phyloP scores from a whole-genome alignment of 2,888 invertebrate species.

The Amphipoea lucens region DNA sequence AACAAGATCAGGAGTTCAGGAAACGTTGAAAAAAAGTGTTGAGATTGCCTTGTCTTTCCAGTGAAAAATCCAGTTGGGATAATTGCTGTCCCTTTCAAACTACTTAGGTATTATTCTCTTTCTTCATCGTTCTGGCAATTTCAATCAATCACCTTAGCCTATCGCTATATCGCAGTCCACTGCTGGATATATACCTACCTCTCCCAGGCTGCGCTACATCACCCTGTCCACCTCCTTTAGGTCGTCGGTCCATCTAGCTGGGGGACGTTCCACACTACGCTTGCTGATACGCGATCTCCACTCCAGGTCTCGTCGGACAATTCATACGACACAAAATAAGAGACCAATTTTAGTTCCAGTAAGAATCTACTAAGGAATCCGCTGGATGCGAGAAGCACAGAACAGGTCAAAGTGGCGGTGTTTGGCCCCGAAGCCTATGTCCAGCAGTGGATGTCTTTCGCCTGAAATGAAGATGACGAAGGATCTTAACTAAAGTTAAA shows the following conservation, averaged over 20 bases:
- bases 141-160: too few species aligned
- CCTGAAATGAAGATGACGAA: not conserved
- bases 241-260: too few species aligned
- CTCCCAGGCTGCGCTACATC: too few species aligned
- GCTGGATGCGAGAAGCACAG: too few species aligned
- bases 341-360: not conserved
- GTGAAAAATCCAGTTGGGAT: not conserved
- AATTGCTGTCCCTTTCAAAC: not conserved
- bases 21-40: not conserved
- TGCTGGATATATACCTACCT: too few species aligned
- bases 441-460: not conserved
- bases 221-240: too few species aligned
- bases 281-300: too few species aligned
- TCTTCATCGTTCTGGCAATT: not conserved
- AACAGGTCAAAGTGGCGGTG: too few species aligned
- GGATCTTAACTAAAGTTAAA: not conserved
- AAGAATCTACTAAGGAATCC: too few species aligned
- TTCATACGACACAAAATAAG: not conserved
- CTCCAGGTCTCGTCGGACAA: not conserved
- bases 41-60: not conserved
- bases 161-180: too few species aligned
- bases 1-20: not conserved
- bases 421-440: not conserved
- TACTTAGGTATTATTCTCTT: not conserved
- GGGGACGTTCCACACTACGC: too few species aligned